Evolutionary conservation across 2,113 vertebrate species (phyloP), one percentile per base, ranked within the genome.

Genomic region (Muntiacus reevesi): DNA sequence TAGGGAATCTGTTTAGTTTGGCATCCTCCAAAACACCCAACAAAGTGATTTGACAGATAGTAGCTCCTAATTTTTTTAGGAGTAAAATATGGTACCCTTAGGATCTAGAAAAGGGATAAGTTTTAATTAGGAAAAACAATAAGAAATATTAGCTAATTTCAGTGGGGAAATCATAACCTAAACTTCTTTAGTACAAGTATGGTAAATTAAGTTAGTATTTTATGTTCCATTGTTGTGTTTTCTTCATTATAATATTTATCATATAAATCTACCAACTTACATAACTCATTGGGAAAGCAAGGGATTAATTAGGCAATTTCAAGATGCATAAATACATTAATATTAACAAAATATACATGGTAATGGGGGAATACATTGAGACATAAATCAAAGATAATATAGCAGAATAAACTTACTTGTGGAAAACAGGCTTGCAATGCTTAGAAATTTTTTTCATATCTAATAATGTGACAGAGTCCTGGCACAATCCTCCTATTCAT

Each of bases 231-330:
- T 94, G 93, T 94, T 96, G 43, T 93, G 86, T 95, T 94, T 97
- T 96, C 86, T 98, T 96, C 96, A 95, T 96, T 97, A 88, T 67
- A 95, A 91, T 97, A 95, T 98, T 97, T 96, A 97, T 93, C 89
- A 90, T 88, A 94, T 85, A 96, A 98, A 95, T 89, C 83, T 50
- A 87, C 84, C 76, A 89, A 93, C 50, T 95, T 78, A 74, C 47
- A 97, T 93, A 97, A 97, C 91, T 98, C 94, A 92, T 21, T 71
- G 84, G 57, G 89, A 98, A 98, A 96, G 33, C 89, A 91, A 92
- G 91, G 97, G 91, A 98, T 98, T 98, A 98, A 98, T 95, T 97
- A 97, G 95, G 71, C 83, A 95, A 97, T 97, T 98, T 97, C 64
- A 93, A 97, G 91, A 97, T 97, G 57, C 93, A 96, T 95, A 98